Conservation (phyloP, 2,113 vertebrate species). For the Puntigrus tetrazona region DNA sequence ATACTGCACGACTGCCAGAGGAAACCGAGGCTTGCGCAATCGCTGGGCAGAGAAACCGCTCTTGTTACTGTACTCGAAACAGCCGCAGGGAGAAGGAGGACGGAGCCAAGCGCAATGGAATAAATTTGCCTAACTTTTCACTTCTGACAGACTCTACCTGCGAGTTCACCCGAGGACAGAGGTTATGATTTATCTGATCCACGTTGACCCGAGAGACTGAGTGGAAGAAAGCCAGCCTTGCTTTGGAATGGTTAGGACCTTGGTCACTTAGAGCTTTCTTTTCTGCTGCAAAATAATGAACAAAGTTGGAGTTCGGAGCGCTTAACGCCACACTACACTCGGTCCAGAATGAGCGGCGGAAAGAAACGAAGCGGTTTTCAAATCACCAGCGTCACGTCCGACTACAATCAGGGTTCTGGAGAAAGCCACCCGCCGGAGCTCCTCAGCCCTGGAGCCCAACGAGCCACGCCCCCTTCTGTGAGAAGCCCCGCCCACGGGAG, state of each 20-base stretch:
- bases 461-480: neutral
- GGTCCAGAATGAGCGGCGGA: constrained; percentile 75
- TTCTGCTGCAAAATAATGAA: constrained; percentile 21
- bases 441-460: neutral
- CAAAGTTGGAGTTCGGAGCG: neutral
- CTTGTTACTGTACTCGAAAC: constrained; percentile 7
- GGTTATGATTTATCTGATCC: constrained; percentile 3
- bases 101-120: constrained; percentile 1
- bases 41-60: constrained; percentile 9
- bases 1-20: neutral
- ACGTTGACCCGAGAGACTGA: neutral
- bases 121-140: neutral
- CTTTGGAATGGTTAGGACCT: neutral
- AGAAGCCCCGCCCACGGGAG: constrained; percentile 37
- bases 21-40: constrained; percentile 26
- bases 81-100: neutral
- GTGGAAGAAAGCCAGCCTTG: neutral
- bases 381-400: constrained; percentile 87
- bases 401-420: constrained; percentile 66
- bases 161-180: neutral
- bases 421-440: neutral
- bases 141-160: neutral
- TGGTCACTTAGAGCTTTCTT: neutral
- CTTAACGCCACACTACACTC: neutral
- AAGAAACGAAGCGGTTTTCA: constrained; percentile 88